Evolutionary conservation across 2,797 vertebrate species (phyloP).

Genomic region (Gila robusta): DNA sequence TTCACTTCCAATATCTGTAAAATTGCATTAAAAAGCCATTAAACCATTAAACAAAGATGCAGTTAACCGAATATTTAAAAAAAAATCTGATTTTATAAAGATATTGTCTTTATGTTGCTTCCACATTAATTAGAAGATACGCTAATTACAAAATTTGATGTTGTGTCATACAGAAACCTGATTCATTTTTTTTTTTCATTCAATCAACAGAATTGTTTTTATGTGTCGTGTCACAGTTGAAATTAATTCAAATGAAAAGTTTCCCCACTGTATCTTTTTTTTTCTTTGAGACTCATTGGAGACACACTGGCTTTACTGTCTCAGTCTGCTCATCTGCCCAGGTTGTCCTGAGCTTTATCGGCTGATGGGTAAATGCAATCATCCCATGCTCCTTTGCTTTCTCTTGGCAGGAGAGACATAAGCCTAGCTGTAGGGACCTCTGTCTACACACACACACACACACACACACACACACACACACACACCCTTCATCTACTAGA

Average conservation of each 20-base stretch:
- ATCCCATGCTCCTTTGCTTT: conserved; percentile 30
- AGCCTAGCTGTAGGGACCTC: conserved; percentile 19
- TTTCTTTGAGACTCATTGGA: conserved; percentile 48
- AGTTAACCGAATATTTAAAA: too few species aligned
- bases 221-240: not conserved
- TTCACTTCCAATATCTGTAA: not conserved
- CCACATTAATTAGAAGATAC: not conserved
- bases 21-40: not conserved
- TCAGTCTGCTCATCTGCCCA: conserved; percentile 40
- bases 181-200: not conserved
- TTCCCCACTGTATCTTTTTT: conserved; percentile 22
- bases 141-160: not conserved
- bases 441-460: conserved; percentile 15
- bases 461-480: conserved; percentile 10
- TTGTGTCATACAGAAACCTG: not conserved
- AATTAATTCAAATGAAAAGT: conserved; percentile 4
- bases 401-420: conserved; percentile 21
- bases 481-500: conserved; percentile 16
- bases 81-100: too few species aligned
- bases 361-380: conserved; percentile 31
- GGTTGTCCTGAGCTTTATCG: conserved; percentile 19
- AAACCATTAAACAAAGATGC: not conserved
- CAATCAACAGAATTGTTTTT: not conserved
- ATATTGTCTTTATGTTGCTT: not conserved
- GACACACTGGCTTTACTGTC: conserved; percentile 20